Conservation (phyloP, 2,797 vertebrate species). For the Liparis tanakae region DNA sequence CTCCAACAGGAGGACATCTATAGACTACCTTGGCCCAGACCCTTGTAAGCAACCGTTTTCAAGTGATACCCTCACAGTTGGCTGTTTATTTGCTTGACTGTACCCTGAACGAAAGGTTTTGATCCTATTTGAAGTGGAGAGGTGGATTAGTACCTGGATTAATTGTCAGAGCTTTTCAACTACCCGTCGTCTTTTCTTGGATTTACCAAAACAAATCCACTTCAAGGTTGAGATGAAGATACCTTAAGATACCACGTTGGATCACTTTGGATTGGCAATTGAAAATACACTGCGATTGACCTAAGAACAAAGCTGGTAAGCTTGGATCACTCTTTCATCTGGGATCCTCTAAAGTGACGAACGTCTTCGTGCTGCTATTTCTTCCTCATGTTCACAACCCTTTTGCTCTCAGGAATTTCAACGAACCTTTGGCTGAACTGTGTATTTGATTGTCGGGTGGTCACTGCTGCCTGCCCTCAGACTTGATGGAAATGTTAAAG, state of each 20-base stretch:
- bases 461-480: slow-evolving; percentile 3
- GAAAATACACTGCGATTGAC: not conserved
- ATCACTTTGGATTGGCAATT: not conserved
- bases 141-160: not conserved
- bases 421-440: not conserved
- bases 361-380: slow-evolving; percentile 6
- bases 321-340: not conserved
- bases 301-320: not conserved
- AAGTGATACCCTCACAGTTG: not conserved
- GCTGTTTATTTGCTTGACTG: not conserved
- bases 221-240: not conserved
- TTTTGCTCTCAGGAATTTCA: not conserved
- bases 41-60: not conserved
- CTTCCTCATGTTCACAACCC: slow-evolving; percentile 10
- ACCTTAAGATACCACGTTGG: not conserved
- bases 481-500: slow-evolving; percentile 23
- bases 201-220: not conserved
- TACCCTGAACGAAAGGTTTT: not conserved
- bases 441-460: slow-evolving; percentile 37
- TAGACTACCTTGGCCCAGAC: not conserved
- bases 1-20: not conserved
- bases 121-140: not conserved
- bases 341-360: not conserved
- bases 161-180: not conserved
- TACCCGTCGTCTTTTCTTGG: not conserved